Evolutionary conservation across 2,113 vertebrate genomes (phyloP).

Genomic region (Peromyscus maniculatus): DNA sequence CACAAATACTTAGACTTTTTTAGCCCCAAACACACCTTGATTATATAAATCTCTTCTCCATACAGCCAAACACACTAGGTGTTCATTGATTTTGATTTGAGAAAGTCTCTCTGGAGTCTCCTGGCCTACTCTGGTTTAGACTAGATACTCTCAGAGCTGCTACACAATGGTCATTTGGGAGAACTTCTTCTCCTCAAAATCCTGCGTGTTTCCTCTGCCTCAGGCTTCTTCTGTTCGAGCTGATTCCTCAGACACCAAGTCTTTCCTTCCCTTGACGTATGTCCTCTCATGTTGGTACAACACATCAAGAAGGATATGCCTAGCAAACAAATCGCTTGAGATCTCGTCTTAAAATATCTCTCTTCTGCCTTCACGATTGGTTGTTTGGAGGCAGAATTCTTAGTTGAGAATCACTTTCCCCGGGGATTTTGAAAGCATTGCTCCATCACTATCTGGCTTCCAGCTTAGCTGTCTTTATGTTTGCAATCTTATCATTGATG

Average conservation of each 20-base stretch:
- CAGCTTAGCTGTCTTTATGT: background rate
- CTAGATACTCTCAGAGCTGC: background rate
- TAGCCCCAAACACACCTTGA: background rate
- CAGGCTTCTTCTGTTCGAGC: background rate
- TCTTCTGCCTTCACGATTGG: background rate
- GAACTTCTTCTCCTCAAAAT: background rate
- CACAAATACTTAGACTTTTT: background rate
- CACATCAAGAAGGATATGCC: background rate
- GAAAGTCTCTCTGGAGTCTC: background rate
- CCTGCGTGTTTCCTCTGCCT: background rate
- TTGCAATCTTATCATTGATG: background rate
- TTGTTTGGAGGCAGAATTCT: conserved; percentile 21
- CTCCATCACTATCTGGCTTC: background rate
- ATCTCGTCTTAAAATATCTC: conserved; percentile 2
- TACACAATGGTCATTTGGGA: background rate
- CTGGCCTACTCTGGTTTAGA: background rate
- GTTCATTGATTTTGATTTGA: background rate
- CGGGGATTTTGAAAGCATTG: conserved; percentile 31
- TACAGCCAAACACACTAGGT: background rate
- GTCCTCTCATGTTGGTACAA: background rate
- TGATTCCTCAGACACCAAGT: background rate
- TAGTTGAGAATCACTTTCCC: conserved; percentile 12
- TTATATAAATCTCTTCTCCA: background rate
- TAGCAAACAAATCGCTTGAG: conserved; percentile 22
- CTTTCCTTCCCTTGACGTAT: conserved; percentile 7